phyloP scores from a whole-genome alignment of 2,888 invertebrate species.

The Zygaena filipendulae region DNA sequence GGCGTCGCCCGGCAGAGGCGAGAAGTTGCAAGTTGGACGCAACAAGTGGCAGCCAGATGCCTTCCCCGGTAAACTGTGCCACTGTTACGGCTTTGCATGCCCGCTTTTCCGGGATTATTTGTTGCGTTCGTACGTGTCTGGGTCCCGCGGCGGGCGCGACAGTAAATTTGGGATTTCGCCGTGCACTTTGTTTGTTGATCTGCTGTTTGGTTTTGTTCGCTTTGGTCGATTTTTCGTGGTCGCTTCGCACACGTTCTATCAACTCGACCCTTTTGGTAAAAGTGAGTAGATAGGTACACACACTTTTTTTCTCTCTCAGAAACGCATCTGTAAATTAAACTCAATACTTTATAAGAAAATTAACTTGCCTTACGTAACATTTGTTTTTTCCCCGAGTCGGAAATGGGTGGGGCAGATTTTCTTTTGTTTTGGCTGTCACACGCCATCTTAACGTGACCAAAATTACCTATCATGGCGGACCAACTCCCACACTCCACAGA shows the following conservation, averaged over 20 bases:
- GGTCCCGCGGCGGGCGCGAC: constrained; percentile 20
- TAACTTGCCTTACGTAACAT: too few species aligned
- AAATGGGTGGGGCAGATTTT: constrained; percentile 50
- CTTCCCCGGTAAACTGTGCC: constrained; percentile 59
- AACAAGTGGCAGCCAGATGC: constrained; percentile 64
- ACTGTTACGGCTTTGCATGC: constrained; percentile 62
- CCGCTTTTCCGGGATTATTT: constrained; percentile 47
- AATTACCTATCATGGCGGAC: constrained; percentile 65
- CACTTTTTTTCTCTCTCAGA: too few species aligned
- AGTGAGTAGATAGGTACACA: too few species aligned
- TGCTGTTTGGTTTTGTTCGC: constrained; percentile 21
- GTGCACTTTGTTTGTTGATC: constrained; percentile 31
- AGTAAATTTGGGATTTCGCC: constrained; percentile 36
- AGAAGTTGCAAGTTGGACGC: constrained; percentile 44
- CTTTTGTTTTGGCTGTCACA: constrained; percentile 56
- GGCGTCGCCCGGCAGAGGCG: constrained; percentile 23
- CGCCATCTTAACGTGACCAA: constrained; percentile 62
- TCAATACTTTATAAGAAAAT: too few species aligned
- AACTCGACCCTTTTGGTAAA: too few species aligned
- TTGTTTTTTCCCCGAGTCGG: too few species aligned
- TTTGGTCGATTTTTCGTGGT: constrained; percentile 13
- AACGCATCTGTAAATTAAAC: too few species aligned
- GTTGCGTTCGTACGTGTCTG: constrained; percentile 29
- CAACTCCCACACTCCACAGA: too few species aligned
- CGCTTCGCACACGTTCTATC: too few species aligned